Percentiles rank a stretch among this genome's conserved stretches.
Evolutionary conservation across 2,113 vertebrate genomes (phyloP).

Genomic region (Eublepharis macularius): DNA sequence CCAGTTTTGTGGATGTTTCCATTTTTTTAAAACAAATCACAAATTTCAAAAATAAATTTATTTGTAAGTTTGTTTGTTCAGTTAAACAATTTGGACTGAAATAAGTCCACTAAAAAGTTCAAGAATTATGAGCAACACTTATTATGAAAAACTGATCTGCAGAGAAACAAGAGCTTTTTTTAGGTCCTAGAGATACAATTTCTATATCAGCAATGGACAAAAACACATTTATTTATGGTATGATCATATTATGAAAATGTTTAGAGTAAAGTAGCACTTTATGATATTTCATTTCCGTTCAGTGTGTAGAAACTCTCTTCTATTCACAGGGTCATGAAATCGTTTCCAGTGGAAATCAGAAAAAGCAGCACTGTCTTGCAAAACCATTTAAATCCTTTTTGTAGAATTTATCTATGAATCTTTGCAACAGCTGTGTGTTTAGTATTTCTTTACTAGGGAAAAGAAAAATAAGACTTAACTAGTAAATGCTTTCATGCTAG

Average conservation of each 20-base stretch:
- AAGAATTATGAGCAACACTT: slow-evolving; percentile 27
- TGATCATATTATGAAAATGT: slow-evolving; percentile 49
- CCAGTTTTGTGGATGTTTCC: slow-evolving; percentile 12
- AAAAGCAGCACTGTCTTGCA: slow-evolving; percentile 34
- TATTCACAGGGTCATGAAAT: slow-evolving; percentile 42
- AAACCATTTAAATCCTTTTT: slow-evolving; percentile 46
- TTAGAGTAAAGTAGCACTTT: slow-evolving; percentile 40
- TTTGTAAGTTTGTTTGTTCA: slow-evolving; percentile 19
- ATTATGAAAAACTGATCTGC: slow-evolving; percentile 20
- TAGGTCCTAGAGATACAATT: slow-evolving; percentile 32
- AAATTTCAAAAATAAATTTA: slow-evolving; percentile 14
- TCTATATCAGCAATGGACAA: slow-evolving; percentile 40
- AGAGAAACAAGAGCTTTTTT: slow-evolving; percentile 35
- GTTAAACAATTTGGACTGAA: slow-evolving; percentile 23
- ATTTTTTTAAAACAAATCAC: neutral
- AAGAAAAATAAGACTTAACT: slow-evolving; percentile 28
- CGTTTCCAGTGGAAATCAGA: slow-evolving; percentile 45
- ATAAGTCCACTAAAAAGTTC: slow-evolving; percentile 21
- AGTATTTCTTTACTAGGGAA: slow-evolving; percentile 35
- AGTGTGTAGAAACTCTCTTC: slow-evolving; percentile 10
- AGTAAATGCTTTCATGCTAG: slow-evolving; percentile 2
- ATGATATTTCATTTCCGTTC: slow-evolving; percentile 39
- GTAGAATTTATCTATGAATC: slow-evolving; percentile 56
- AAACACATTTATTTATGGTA: slow-evolving; percentile 43
- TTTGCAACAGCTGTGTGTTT: slow-evolving; percentile 43